These are phyloP conservation scores for Stomorhina lunata DNA, from an alignment of 2,888 invertebrate genomes.

Conservation along the genomic window DNA sequence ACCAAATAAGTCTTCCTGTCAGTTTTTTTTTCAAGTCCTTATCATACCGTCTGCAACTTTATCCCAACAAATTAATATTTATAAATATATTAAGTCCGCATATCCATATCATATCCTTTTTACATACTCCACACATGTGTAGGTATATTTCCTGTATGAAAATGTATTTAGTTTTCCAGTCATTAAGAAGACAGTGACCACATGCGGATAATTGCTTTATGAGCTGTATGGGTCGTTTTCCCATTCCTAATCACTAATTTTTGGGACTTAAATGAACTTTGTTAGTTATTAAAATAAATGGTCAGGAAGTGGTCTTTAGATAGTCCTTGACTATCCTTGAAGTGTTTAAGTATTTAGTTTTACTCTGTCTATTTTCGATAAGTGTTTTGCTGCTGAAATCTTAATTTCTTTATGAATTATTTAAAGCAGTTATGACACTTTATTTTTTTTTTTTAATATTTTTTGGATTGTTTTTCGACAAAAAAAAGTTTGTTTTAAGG, in stretches of 20 bases:
- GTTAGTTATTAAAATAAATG: slow-evolving; percentile 64
- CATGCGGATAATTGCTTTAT: slow-evolving; percentile 80
- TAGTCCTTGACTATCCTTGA: not conserved
- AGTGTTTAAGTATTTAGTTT: not conserved
- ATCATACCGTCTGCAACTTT: not conserved
- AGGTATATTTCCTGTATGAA: not conserved
- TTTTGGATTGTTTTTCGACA: not conserved
- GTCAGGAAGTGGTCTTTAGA: slow-evolving; percentile 20
- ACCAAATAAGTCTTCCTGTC: not conserved
- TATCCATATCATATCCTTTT: too few relatives aligned
- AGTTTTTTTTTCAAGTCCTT: not conserved
- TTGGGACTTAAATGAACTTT: slow-evolving; percentile 77
- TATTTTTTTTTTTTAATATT: slow-evolving; percentile 28
- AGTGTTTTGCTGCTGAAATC: slow-evolving; percentile 31
- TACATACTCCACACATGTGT: not conserved
- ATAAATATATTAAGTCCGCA: slow-evolving; percentile 41
- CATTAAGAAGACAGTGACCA: slow-evolving; percentile 72
- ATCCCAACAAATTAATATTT: slow-evolving; percentile 24
- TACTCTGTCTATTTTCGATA: slow-evolving; percentile 24
- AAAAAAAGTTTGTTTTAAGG: slow-evolving; percentile 46
- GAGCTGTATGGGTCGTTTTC: slow-evolving; percentile 67
- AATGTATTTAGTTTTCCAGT: slow-evolving; percentile 14
- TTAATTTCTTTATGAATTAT: slow-evolving; percentile 63
- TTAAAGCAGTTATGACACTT: slow-evolving; percentile 63
- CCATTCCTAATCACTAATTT: slow-evolving; percentile 70